Base-by-base conservation (phyloP, 2,113 vertebrate genomes). In the Tautogolabrus adspersus region DNA sequence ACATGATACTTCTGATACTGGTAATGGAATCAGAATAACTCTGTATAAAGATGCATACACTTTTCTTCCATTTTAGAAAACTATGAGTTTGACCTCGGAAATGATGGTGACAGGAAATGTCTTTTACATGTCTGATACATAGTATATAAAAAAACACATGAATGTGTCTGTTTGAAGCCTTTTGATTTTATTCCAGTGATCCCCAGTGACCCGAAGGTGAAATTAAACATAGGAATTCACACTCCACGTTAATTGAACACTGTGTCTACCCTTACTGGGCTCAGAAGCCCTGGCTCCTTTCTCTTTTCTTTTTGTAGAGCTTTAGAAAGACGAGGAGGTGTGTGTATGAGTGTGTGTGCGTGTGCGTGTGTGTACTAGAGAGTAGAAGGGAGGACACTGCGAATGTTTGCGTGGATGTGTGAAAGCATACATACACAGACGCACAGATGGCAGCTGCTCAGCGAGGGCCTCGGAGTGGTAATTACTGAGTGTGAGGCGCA, bases 381-480 rank as follows among this genome's bases (percentile, higher is more conserved):
- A 82, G 59, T 83, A 51, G 72, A 79, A 75, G 77, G 77, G 83
- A 83, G 79, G 72, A 89, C 85, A 86, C 77, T 73, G 72, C 71
- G 72, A 64, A 81, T 80, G 81, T 77, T 76, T 87, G 83, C 70
- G 90, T 87, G 68, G 72, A 60, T 69, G 74, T 79, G 84, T 85
- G 84, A 69, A 66, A 67, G 60, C 64, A 40, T 22, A 26, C 65
- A 78, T 66, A 71, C 69, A 76, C 49, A 55, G 73, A 64, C 68
- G 8, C 81, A 82, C 93, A 93, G 93, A 93, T 93, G 91, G 93
- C 94, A 93, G 91, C 92, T 93, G 91, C 89, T 92, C 87, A 89
- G 88, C 89, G 85, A 89, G 90, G 30, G 90, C 84, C 82, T 89
- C 85, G 26, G 81, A 88, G 85, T 90, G 87, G 92, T 94, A 94